Conservation (phyloP, 2,113 vertebrate species). For the Leptosomus discolor region DNA sequence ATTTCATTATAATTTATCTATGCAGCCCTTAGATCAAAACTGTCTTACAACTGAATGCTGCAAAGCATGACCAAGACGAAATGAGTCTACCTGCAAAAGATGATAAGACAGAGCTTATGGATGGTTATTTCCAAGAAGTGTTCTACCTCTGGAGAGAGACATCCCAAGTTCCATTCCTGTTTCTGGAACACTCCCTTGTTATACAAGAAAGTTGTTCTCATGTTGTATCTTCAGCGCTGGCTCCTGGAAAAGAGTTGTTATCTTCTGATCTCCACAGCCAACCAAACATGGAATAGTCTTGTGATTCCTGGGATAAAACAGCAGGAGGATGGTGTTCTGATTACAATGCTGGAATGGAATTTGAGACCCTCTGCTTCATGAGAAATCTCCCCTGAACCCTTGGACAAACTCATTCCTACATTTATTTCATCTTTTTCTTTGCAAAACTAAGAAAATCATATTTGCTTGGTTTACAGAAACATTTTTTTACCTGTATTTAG, state of each 20-base stretch:
- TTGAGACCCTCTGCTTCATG: background rate
- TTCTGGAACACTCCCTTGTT: background rate
- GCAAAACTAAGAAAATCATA: background rate
- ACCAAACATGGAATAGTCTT: background rate
- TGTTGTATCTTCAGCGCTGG: background rate
- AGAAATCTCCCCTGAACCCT: background rate
- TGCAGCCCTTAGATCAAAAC: background rate
- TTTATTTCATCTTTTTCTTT: background rate
- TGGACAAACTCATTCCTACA: background rate
- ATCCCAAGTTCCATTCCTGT: background rate
- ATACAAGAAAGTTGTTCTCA: background rate
- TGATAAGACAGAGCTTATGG: background rate
- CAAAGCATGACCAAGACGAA: background rate
- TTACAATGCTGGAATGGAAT: background rate
- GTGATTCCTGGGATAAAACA: background rate
- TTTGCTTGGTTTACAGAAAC: background rate
- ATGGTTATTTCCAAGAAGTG: background rate
- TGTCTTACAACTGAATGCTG: background rate
- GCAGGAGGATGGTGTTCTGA: background rate
- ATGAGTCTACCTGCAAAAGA: background rate
- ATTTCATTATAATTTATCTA: background rate
- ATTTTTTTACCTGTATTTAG: background rate
- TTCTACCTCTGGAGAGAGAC: background rate
- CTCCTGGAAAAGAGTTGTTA: background rate
- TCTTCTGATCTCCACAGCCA: background rate